Evolutionary conservation across 2,888 invertebrate genomes (phyloP), one percentile per base, ranked within the genome.

Genomic region (Vanessa cardui): DNA sequence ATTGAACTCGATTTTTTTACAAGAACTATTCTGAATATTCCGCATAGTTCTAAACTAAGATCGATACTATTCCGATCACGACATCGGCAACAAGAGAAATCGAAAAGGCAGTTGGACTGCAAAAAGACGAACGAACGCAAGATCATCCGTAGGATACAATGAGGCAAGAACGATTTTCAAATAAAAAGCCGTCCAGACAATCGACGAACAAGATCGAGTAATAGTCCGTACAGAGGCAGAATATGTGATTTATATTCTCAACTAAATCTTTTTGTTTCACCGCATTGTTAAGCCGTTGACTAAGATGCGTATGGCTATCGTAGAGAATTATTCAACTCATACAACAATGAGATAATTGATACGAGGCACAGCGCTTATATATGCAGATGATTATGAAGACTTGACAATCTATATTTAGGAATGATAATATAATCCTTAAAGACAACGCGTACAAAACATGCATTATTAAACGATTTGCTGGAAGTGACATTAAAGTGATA

Each of bases 121-220:
- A 82, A 83, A 76, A 83, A 83, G 72, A 72, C 73, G 70, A 71
- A 74, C 52, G 49, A 56, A 77, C 75, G 80, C 72, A 71, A 61
- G 61, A 71, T 60, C 64, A 58, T 68, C 72, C 59, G 39, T 21
- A 52, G 62, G 21, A 77, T 73, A 80, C 78, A 79, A 77, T 76
- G 73, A 62, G 72, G 66, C 72, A 77, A 78, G 75, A 78, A 80
- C 77, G 69, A 74, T 68, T 73, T 71, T 67, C 64, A 62, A 70
- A 70, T 69, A 81, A 81, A 80, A 80, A 79, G 75, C 76, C 26
- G 77, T 69, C 74, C 62, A 62, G 69, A 68, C 73, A 64, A 70
- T 69, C 69, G 64, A 71, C 68, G 45, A 62, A 67, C 67, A 58
- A 64, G 66, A 73, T 70, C 65, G 50, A 75, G 72, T 67, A 69